Evolutionary conservation across 2,797 vertebrate genomes (phyloP).

Genomic region (Miichthys miiuy): DNA sequence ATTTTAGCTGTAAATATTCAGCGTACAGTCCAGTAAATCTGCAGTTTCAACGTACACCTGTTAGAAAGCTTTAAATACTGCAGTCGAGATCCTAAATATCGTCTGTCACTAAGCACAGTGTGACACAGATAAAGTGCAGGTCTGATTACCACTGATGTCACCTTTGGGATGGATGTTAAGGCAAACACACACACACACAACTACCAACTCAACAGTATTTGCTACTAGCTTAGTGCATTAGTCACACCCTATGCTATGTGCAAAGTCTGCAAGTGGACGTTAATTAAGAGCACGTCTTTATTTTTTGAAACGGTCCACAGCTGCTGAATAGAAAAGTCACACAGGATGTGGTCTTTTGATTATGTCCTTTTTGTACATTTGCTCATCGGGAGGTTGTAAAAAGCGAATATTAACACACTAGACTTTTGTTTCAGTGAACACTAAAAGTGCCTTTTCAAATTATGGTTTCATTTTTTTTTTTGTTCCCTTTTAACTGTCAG

Average conservation of each 20-base stretch:
- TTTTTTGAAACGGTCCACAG: conserved; percentile 18
- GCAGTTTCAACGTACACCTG: conserved; percentile 45
- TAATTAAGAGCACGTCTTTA: conserved; percentile 45
- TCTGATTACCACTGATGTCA: conserved; percentile 72
- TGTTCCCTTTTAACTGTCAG: conserved; percentile 15
- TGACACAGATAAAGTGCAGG: conserved; percentile 59
- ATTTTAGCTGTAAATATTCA: conserved; percentile 26
- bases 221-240: conserved; percentile 34
- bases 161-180: conserved; percentile 49
- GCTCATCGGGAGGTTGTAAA: conserved; percentile 18
- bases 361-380: conserved; percentile 30
- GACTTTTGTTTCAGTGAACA: not conserved
- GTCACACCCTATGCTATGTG: conserved; percentile 36
- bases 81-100: conserved; percentile 43
- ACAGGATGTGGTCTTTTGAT: conserved; percentile 36
- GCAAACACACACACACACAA: not conserved
- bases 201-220: conserved; percentile 25
- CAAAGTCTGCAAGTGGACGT: conserved; percentile 43
- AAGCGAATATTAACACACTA: conserved; percentile 22
- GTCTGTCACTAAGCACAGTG: conserved; percentile 42
- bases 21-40: not conserved
- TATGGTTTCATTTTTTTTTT: too few species aligned
- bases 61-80: conserved; percentile 54
- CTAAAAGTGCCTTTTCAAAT: conserved; percentile 23
- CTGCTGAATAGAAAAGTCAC: conserved; percentile 17